Evolutionary conservation across 2,888 invertebrate genomes (phyloP).

Genomic region (Clivina fossor): DNA sequence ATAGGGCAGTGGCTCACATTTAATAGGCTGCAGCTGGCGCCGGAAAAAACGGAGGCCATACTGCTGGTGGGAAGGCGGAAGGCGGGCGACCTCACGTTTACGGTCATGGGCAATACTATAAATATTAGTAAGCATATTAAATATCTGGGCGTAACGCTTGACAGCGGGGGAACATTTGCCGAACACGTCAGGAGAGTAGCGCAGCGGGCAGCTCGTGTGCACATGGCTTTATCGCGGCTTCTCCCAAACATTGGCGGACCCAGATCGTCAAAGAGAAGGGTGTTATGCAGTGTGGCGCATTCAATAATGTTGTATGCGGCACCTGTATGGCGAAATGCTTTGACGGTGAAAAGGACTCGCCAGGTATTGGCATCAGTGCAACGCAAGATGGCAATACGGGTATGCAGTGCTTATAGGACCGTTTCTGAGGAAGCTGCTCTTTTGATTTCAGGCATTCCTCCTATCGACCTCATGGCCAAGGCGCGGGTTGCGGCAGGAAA

Average conservation of each 20-base stretch:
- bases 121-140: not conserved
- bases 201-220: not conserved
- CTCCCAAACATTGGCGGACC: slow-evolving; percentile 8
- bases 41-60: slow-evolving; percentile 29
- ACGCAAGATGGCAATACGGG: slow-evolving; percentile 8
- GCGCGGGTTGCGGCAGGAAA: not conserved
- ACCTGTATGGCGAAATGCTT: not conserved
- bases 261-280: not conserved
- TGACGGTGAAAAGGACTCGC: not conserved
- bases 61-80: not conserved
- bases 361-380: slow-evolving; percentile 12
- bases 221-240: not conserved
- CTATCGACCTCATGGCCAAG: slow-evolving; percentile 5
- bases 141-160: slow-evolving; percentile 11
- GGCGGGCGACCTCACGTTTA: not conserved
- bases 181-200: slow-evolving; percentile 4
- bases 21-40: not conserved
- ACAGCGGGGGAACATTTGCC: not conserved
- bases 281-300: not conserved
- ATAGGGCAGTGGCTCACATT: not conserved
- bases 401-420: slow-evolving; percentile 15
- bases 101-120: not conserved
- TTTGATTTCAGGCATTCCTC: slow-evolving; percentile 1
- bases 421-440: slow-evolving; percentile 14
- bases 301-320: slow-evolving; percentile 9